phyloP scores from a whole-genome alignment of 2,888 invertebrate genomes.

The Philereme transversata region DNA sequence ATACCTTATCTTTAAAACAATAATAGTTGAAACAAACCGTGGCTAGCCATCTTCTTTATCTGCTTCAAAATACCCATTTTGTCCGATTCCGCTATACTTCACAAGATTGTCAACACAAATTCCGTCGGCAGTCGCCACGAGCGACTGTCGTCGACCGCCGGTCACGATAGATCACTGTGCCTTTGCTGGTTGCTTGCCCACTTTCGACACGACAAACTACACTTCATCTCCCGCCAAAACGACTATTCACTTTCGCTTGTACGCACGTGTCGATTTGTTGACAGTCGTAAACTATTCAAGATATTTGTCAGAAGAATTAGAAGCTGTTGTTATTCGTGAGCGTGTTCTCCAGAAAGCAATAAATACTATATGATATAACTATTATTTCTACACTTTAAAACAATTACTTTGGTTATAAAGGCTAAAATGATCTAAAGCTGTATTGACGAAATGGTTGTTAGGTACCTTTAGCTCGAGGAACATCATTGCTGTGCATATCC shows the following conservation, averaged over 20 bases:
- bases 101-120: conserved; percentile 29
- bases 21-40: conserved; percentile 58
- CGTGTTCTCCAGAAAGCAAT: too few species aligned
- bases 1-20: not conserved
- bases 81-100: conserved; percentile 29
- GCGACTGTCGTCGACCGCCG: conserved; percentile 57
- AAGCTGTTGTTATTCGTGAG: too few species aligned
- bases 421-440: not conserved
- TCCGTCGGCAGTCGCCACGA: conserved; percentile 47
- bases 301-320: not conserved
- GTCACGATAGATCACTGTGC: conserved; percentile 56
- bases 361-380: too few species aligned
- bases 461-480: too few species aligned
- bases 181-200: conserved; percentile 35
- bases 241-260: conserved; percentile 39
- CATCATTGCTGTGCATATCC: too few species aligned
- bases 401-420: not conserved
- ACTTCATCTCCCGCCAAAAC: conserved; percentile 65
- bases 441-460: too few species aligned
- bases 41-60: conserved; percentile 71
- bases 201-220: conserved; percentile 44
- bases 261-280: conserved; percentile 29
- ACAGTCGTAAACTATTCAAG: conserved; percentile 19
- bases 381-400: not conserved
- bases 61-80: conserved; percentile 77